These are phyloP conservation scores for Lagria hirta DNA, from an alignment of 2,888 invertebrate species.

Conservation along the genomic window DNA sequence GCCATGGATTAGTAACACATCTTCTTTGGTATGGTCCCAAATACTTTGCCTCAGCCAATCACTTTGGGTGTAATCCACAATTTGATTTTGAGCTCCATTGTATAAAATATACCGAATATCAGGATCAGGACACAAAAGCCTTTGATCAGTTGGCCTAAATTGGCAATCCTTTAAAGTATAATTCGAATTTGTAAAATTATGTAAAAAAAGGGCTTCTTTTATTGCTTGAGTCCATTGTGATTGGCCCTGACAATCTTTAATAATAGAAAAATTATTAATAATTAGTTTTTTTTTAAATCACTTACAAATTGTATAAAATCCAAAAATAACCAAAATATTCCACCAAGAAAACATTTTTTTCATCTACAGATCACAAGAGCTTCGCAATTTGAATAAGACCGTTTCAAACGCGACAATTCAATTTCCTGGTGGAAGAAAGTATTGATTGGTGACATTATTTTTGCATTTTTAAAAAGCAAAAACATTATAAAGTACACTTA, in stretches of 20 bases:
- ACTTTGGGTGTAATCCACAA: slow-evolving; percentile 60
- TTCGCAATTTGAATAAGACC: slow-evolving; percentile 9
- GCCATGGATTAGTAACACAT: slow-evolving; percentile 71
- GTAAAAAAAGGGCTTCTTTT: slow-evolving; percentile 64
- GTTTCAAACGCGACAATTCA: slow-evolving; percentile 15
- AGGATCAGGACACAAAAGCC: slow-evolving; percentile 72
- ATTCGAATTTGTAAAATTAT: slow-evolving; percentile 61
- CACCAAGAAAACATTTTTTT: background rate
- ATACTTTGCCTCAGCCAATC: slow-evolving; percentile 74
- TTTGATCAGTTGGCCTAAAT: slow-evolving; percentile 60
- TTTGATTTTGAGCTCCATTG: slow-evolving; percentile 57
- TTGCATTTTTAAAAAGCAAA: slow-evolving; percentile 1
- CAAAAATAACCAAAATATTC: background rate
- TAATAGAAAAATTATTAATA: background rate
- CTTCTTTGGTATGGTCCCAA: slow-evolving; percentile 71
- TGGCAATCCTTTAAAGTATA: slow-evolving; percentile 66
- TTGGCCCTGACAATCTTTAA: slow-evolving; percentile 22
- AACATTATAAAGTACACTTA: slow-evolving; percentile 5
- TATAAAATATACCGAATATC: slow-evolving; percentile 68
- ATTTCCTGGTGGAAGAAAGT: slow-evolving; percentile 29
- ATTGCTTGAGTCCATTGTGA: slow-evolving; percentile 56
- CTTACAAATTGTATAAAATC: background rate
- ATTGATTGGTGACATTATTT: slow-evolving; percentile 16
- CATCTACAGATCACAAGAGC: background rate
- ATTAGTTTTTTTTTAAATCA: slow-evolving; percentile 1